Base-by-base conservation (phyloP, 2,113 vertebrate genomes). In the Cephalopholis sonnerati region DNA sequence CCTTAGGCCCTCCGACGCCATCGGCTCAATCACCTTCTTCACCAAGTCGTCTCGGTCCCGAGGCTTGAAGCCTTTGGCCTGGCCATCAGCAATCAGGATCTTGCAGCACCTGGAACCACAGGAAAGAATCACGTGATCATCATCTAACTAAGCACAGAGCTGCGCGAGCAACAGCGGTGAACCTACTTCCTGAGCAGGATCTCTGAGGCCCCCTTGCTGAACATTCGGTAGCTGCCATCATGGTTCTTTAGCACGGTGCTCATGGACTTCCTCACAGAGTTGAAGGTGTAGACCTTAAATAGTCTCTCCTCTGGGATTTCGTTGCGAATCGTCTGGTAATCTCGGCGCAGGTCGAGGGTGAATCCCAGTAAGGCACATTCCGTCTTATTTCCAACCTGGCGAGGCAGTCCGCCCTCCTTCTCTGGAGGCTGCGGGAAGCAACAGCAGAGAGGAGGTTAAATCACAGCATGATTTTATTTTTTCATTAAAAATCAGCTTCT, bases 301-400 rank as follows among this genome's bases (percentile, higher is more conserved):
- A 99, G 93, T 77, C 96, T 96, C 92, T 99, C 98, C 92, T 99
- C 98, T 2, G 98, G 97, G 90, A 97, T 97, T 90, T 98, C 97
- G 58, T 97, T 97, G 93, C 98, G 97, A 83, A 99, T 93, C 3
- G 95, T 94, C 93, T 99, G 97, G 92, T 99, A 99, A 94, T 99
- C 98, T 74, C 95, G 94, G 83, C 94, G 96, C 90, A 99, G 94
- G 93, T 98, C 96, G 82, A 97, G 93, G 89, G 95, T 89, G 85
- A 99, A 92, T 91, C 98, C 97, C 94, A 99, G 93, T 97, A 99
- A 97, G 97, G 98, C 97, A 98, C 98, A 99, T 97, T 99, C 98
- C 82, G 98, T 99, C 96, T 99, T 99, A 95, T 99, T 99, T 91
- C 98, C 98, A 87, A 99, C 95, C 82, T 99, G 98, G 84, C 97